Evolutionary conservation across 2,797 vertebrate genomes (phyloP), one percentile per base, ranked within the genome.

Genomic region (Oceanodroma leucorhoa): DNA sequence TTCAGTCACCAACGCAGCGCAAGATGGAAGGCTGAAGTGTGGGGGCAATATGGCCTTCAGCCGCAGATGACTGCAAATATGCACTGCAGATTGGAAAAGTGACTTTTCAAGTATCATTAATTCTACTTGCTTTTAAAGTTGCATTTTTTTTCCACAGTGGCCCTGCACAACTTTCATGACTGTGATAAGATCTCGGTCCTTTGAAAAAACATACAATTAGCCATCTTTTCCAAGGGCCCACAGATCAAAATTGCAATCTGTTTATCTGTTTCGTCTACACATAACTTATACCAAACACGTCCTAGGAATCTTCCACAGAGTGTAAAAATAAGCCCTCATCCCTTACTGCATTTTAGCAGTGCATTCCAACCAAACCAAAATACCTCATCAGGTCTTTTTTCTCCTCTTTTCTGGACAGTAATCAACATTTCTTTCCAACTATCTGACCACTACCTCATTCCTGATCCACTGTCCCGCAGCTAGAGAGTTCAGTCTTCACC

Each of bases 31-130:
- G 67, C 72, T 82, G 66, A 71, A 84, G 66, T 0, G 15, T 22
- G 73, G 79, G 71, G 66, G 17, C 77, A 90, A 83, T 4, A 18
- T 64, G 94, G 94, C 70, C 66, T 67, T 92, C 81, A 87, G 94
- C 87, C 82, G 80, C 73, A 82, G 62, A 73, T 11, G 76, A 76
- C 80, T 86, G 70, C 40, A 95, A 89, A 93, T 46, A 53, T 30
- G 81, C 55, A 85, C 81, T 38, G 67, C 77, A 92, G 54, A 61
- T 10, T 60, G 67, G 30, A 70, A 89, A 72, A 89, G 32, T 50
- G 30, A 43, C 41, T 87, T 89, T 80, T 30, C 51, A 66, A 90
- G 55, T 34, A 13, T 14, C 50, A 83, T 87, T 54, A 58, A 90
- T 46, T 84, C 76, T 70, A 70, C 36, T 72, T 50, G 70, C 55